Evolutionary conservation across 2,113 vertebrate species (phyloP).

Genomic region (Corythornis vintsioides): DNA sequence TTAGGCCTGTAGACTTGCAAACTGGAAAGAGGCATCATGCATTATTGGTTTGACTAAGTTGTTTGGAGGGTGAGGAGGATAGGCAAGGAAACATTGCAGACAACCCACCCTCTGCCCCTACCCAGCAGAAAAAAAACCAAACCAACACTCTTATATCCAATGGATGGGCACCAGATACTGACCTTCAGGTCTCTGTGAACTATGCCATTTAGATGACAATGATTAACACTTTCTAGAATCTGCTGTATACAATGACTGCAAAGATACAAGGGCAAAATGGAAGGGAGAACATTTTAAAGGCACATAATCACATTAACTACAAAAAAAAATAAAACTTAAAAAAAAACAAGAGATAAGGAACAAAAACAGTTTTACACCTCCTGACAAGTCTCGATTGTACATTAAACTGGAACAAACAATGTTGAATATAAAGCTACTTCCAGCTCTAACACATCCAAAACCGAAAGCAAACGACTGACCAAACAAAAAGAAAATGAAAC

Average conservation of each 20-base stretch:
- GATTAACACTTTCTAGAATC: slow-evolving; percentile 99
- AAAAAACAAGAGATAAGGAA: slow-evolving; percentile 42
- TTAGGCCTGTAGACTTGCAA: slow-evolving; percentile 77
- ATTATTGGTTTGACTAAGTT: slow-evolving; percentile 30
- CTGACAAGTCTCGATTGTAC: slow-evolving; percentile 51
- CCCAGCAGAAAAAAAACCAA: slow-evolving; percentile 29
- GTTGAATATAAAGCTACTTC: slow-evolving; percentile 48
- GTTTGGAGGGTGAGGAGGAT: slow-evolving; percentile 29
- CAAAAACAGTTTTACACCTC: slow-evolving; percentile 57
- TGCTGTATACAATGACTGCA: slow-evolving; percentile 99
- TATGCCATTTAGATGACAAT: slow-evolving; percentile 96
- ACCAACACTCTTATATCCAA: slow-evolving; percentile 61
- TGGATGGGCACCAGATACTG: slow-evolving; percentile 84
- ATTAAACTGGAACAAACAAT: slow-evolving; percentile 33
- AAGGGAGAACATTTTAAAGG: slow-evolving; percentile 87
- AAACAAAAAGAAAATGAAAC: not conserved
- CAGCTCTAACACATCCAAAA: slow-evolving; percentile 35
- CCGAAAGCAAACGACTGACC: not conserved
- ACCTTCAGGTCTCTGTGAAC: slow-evolving; percentile 99
- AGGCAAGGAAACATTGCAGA: slow-evolving; percentile 55
- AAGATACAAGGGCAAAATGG: slow-evolving; percentile 88
- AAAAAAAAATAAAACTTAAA: slow-evolving; percentile 72
- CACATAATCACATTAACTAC: slow-evolving; percentile 78
- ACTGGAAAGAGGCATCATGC: slow-evolving; percentile 84
- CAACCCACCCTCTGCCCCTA: slow-evolving; percentile 72